These are phyloP conservation scores for Colossoma macropomum DNA, from an alignment of 2,113 vertebrate genomes.

Conservation along the genomic window DNA sequence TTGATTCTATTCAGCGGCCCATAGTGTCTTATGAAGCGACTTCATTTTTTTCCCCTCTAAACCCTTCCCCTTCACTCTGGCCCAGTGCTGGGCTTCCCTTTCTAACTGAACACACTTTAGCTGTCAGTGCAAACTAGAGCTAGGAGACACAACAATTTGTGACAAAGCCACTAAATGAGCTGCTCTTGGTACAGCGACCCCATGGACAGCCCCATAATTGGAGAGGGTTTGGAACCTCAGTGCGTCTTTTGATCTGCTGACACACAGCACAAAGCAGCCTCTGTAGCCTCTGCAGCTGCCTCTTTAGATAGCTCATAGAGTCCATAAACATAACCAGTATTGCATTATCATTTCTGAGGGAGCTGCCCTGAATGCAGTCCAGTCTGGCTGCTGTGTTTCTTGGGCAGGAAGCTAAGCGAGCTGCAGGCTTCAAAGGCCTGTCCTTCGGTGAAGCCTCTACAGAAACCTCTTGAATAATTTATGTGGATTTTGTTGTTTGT, in stretches of 20 bases:
- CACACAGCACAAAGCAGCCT: constrained; percentile 35
- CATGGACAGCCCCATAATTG: constrained; percentile 29
- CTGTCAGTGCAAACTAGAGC: constrained; percentile 38
- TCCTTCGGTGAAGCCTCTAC: constrained; percentile 29
- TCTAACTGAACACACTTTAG: constrained; percentile 24
- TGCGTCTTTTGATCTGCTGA: constrained; percentile 20
- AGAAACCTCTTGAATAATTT: constrained; percentile 57
- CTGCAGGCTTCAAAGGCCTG: constrained; percentile 46
- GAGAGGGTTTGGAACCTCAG: constrained; percentile 27
- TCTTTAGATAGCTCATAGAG: background rate
- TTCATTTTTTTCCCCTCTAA: constrained; percentile 9
- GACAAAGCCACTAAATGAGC: constrained; percentile 44
- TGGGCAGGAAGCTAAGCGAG: constrained; percentile 1
- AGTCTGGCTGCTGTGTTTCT: constrained; percentile 31
- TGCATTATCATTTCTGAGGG: constrained; percentile 21
- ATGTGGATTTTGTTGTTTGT: constrained; percentile 29
- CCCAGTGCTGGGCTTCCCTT: background rate
- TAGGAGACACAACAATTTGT: constrained; percentile 35
- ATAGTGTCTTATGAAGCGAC: background rate
- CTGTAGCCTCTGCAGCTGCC: constrained; percentile 5
- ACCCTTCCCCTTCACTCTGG: background rate
- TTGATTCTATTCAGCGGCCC: background rate
- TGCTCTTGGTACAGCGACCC: constrained; percentile 29
- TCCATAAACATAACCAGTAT: constrained; percentile 11
- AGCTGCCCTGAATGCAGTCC: constrained; percentile 35